Percentiles rank a stretch among this genome's conserved stretches.
Conservation (phyloP, 1,140 invertebrate genomes). For the Neocloeon triangulifer region DNA sequence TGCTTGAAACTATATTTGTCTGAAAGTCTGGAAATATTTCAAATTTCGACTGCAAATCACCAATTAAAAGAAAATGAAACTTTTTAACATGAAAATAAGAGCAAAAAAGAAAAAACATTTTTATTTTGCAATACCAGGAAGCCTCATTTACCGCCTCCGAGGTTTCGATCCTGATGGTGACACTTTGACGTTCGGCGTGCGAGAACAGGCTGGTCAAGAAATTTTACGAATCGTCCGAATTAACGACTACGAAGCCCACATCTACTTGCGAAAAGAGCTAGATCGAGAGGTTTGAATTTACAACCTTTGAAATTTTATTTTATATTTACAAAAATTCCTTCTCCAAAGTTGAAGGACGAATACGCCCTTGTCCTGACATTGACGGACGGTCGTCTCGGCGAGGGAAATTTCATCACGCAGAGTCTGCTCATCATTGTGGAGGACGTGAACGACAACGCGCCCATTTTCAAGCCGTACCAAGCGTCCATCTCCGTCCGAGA, state of each 20-base stretch:
- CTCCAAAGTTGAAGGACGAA: slow-evolving; percentile 63
- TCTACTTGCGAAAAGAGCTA: slow-evolving; percentile 70
- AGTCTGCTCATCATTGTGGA: slow-evolving; percentile 70
- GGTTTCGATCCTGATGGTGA: slow-evolving; percentile 72
- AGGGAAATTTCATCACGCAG: slow-evolving; percentile 75
- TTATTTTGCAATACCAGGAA: no score
- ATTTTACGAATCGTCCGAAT: slow-evolving; percentile 63
- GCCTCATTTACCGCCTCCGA: slow-evolving; percentile 55
- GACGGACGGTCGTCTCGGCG: slow-evolving; percentile 66
- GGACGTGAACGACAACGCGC: slow-evolving; percentile 79
- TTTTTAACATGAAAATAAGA: no score
- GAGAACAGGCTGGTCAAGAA: slow-evolving; percentile 46
- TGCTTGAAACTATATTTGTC: no score
- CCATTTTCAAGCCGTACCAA: slow-evolving; percentile 66
- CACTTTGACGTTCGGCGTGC: slow-evolving; percentile 56
- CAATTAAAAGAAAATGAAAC: no score
- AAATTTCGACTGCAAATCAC: no score
- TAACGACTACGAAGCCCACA: slow-evolving; percentile 55
- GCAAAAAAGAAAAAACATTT: no score
- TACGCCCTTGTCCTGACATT: slow-evolving; percentile 71
- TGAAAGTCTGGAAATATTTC: no score
- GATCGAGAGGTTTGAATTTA: slow-evolving; percentile 81
- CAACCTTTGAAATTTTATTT: no score
- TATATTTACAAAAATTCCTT: no score
- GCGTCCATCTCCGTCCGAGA: slow-evolving; percentile 57